Base-by-base conservation (phyloP, 2,888 invertebrate genomes). In the Pasiphila rectangulata region DNA sequence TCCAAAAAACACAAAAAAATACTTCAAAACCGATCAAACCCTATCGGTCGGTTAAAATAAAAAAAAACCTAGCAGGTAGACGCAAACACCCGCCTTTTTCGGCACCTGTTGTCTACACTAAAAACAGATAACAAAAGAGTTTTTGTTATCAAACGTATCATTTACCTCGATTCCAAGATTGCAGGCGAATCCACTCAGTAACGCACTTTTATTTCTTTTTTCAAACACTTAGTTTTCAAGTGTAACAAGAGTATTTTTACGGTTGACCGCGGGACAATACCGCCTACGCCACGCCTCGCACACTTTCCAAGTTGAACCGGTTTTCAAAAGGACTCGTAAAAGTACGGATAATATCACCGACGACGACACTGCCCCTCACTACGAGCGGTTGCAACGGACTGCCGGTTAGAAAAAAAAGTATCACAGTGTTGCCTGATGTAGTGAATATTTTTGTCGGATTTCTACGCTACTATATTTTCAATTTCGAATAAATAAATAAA, bases 271-370 rank as follows among this genome's bases (percentile, higher is more conserved):
- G 67, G 74, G 76, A 79, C 74, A 72, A 64, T 64, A 67, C 67
- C 75, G 74, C 77, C 79, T 74, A 77, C 81, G 81, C 81, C 83
- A 78, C 84, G 83, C 85, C 84, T 84, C 70, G 61, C 64, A 67
- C 78, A 85, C 85, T 85, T 85, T 83, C 81, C 69, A 83, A 49
- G 29, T n/a, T 35, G 49, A 43, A 83, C 82, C 85, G 83, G 85
- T 83, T 84, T 83, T 84, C 73, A 62, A 64, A 70, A 75, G 66
- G 69, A 72, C 67, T 75, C 85, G 84, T 80, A 84, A 83, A 84
- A 83, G 83, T 85, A 78, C 41, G 41, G 45, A 41, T 7, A 46
- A 15, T 63, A 63, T 43, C 53, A 53, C 56, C 54, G 48, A 60
- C 51, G 67, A 58, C 67, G 62, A 54, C 54, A 67, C 77, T 63